phyloP scores from a whole-genome alignment of 2,113 vertebrate species.

The Nyctibius bracteatus region DNA sequence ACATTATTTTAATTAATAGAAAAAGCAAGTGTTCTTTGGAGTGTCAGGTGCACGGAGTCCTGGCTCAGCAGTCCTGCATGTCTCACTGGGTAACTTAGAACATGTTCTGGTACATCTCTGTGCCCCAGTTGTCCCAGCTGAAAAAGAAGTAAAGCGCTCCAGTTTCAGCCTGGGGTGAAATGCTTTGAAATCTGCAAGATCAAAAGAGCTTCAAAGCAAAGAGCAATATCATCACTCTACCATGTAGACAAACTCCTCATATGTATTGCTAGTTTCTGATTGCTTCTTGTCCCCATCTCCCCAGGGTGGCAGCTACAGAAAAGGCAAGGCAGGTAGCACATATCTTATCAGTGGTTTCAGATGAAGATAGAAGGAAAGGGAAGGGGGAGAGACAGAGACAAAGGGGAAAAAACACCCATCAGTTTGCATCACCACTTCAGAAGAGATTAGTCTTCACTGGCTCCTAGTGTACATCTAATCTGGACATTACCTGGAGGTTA shows the following conservation, averaged over 20 bases:
- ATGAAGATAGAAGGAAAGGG: not conserved
- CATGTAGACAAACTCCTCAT: not conserved
- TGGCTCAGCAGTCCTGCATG: not conserved
- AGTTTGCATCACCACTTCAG: not conserved
- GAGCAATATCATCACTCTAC: not conserved
- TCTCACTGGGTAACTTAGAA: not conserved
- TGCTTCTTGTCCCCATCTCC: not conserved
- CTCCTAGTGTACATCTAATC: not conserved
- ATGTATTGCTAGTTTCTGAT: not conserved
- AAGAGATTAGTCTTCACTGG: not conserved
- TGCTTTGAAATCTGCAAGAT: not conserved
- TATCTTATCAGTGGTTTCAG: not conserved
- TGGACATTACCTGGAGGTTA: not conserved
- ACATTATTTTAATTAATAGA: not conserved
- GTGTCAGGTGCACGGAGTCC: accelerated
- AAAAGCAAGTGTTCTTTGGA: not conserved
- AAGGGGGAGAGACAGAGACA: not conserved
- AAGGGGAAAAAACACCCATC: not conserved
- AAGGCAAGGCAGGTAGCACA: not conserved
- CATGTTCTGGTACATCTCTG: not conserved
- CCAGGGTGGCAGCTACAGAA: not conserved
- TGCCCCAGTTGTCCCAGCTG: not conserved
- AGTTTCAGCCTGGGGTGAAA: not conserved
- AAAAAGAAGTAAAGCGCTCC: not conserved
- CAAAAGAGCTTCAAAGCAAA: not conserved